These are phyloP conservation scores for Argyresthia albistria DNA, from an alignment of 2,888 invertebrate genomes.

Conservation along the genomic window DNA sequence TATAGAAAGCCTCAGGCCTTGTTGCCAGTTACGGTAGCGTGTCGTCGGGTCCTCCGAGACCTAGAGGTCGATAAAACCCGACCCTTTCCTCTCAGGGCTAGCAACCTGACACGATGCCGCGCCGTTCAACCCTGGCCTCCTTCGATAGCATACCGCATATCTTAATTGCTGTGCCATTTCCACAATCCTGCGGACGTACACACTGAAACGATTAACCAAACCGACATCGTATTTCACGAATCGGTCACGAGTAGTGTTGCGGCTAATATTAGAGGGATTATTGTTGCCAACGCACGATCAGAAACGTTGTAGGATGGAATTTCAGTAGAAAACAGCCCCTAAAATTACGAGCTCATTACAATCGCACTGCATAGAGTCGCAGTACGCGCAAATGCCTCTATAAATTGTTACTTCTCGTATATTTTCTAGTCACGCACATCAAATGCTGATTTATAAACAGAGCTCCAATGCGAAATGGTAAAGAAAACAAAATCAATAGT, in stretches of 20 bases:
- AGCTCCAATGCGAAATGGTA: conserved; percentile 1
- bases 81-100: conserved; percentile 21
- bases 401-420: conserved; percentile 14
- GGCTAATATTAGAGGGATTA: conserved; percentile 2
- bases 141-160: conserved; percentile 22
- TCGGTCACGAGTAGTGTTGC: background rate
- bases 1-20: background rate
- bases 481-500: too few relatives aligned
- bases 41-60: conserved; percentile 19
- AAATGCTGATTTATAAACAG: conserved; percentile 25
- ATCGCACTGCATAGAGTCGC: conserved; percentile 3
- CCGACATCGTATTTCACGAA: conserved; percentile 2
- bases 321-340: conserved; percentile 2
- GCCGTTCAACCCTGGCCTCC: conserved; percentile 37
- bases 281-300: conserved; percentile 4
- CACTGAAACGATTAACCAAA: conserved; percentile 2
- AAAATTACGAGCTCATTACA: conserved; percentile 4
- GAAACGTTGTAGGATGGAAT: conserved; percentile 1
- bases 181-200: conserved; percentile 16
- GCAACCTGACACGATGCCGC: background rate
- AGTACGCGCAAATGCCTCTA: background rate
- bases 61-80: conserved; percentile 31
- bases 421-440: conserved; percentile 53
- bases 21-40: background rate
- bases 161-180: conserved; percentile 30